Evolutionary conservation across 2,888 invertebrate species (phyloP).

Genomic region (Eilema griseolum): DNA sequence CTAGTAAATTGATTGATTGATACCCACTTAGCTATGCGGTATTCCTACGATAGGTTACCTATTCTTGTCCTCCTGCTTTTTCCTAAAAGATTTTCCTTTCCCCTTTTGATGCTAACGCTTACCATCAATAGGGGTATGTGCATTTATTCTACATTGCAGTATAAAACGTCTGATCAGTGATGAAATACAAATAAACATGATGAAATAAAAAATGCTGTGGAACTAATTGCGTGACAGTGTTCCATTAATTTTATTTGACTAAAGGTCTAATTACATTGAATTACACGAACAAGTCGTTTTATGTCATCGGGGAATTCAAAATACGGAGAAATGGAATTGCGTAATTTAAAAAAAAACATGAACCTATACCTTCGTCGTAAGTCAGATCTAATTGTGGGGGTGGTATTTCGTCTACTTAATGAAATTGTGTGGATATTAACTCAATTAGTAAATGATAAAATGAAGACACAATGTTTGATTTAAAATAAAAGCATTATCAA

Average conservation of each 20-base stretch:
- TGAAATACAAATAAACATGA: slow-evolving; percentile 10
- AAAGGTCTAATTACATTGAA: slow-evolving; percentile 37
- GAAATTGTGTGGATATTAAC: neutral
- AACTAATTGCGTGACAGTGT: slow-evolving; percentile 32
- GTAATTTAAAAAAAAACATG: slow-evolving; percentile 20
- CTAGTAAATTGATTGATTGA: no score
- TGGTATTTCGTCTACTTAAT: neutral
- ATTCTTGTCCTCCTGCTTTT: no score
- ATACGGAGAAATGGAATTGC: slow-evolving; percentile 15
- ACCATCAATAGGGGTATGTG: neutral
- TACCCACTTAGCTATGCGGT: no score
- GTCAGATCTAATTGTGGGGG: neutral
- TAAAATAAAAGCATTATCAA: no score
- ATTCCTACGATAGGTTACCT: no score
- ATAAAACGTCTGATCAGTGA: neutral
- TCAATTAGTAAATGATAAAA: neutral
- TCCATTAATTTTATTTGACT: slow-evolving; percentile 33
- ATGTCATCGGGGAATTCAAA: slow-evolving; percentile 19
- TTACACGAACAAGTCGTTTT: slow-evolving; percentile 26
- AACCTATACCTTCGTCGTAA: neutral
- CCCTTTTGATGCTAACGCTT: neutral
- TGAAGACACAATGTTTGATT: no score
- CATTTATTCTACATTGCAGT: neutral
- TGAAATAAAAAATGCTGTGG: slow-evolving; percentile 22
- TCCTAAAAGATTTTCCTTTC: neutral